Conservation (phyloP, 2,797 vertebrate species). For the Pitangus sulphuratus region DNA sequence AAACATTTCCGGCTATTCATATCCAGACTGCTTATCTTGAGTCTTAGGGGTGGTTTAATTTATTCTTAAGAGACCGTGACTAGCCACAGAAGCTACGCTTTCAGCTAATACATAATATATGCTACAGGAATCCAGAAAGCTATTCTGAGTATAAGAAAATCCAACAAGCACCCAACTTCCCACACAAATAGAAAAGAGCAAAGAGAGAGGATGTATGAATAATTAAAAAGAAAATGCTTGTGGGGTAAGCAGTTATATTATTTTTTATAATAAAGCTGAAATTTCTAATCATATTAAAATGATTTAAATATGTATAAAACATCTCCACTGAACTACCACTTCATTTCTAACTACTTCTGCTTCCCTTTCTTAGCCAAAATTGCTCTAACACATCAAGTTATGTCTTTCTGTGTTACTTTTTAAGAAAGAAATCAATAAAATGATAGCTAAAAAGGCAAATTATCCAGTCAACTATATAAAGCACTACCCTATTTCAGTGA, state of each 20-base stretch:
- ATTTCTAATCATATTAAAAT: constrained; percentile 26
- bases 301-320: constrained; percentile 27
- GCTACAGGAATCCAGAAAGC: constrained; percentile 28
- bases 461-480: constrained; percentile 55
- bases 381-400: background rate
- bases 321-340: background rate
- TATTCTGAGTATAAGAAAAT: constrained; percentile 52
- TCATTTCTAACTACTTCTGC: constrained; percentile 22
- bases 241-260: constrained; percentile 27
- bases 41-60: background rate
- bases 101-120: constrained; percentile 55
- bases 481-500: constrained; percentile 29
- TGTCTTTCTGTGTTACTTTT: constrained; percentile 29
- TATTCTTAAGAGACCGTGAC: background rate
- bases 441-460: constrained; percentile 50
- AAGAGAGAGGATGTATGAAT: constrained; percentile 41
- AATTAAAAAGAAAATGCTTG: constrained; percentile 55
- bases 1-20: background rate
- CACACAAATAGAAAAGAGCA: constrained; percentile 31
- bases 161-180: constrained; percentile 20
- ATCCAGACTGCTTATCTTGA: background rate
- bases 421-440: constrained; percentile 67
- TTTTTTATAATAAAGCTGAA: constrained; percentile 42
- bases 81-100: constrained; percentile 21
- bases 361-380: background rate